phyloP scores from a whole-genome alignment of 2,797 vertebrate genomes.

The Falco naumanni region DNA sequence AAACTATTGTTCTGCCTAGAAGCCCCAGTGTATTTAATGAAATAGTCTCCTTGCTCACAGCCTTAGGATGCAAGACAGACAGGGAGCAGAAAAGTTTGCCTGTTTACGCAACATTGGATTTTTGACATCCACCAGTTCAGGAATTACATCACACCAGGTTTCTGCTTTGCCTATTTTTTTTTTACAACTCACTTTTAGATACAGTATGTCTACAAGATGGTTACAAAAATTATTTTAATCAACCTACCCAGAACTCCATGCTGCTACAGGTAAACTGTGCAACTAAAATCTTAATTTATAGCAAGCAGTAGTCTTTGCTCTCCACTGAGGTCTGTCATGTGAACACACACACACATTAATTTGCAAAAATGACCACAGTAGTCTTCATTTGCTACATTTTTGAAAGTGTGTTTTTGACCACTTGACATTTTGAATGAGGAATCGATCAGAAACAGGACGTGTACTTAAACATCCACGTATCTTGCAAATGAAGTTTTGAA shows the following conservation, averaged over 20 bases:
- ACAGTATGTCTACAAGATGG: background rate
- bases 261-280: background rate
- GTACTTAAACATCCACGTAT: background rate
- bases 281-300: background rate
- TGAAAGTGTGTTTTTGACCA: background rate
- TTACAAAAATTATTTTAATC: background rate
- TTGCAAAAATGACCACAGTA: background rate
- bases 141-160: background rate
- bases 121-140: background rate
- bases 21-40: background rate
- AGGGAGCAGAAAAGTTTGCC: background rate
- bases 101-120: background rate
- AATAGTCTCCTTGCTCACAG: background rate
- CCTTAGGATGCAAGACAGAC: background rate
- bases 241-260: background rate
- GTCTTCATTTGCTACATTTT: background rate
- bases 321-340: background rate
- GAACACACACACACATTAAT: background rate
- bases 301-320: background rate
- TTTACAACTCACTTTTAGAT: background rate
- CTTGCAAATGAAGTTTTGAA: background rate
- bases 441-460: background rate
- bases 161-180: background rate
- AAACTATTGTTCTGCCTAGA: background rate
- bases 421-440: background rate